These are phyloP conservation scores for Enteromius thamalakanensis DNA, from an alignment of 2,797 vertebrate species.

Conservation along the genomic window DNA sequence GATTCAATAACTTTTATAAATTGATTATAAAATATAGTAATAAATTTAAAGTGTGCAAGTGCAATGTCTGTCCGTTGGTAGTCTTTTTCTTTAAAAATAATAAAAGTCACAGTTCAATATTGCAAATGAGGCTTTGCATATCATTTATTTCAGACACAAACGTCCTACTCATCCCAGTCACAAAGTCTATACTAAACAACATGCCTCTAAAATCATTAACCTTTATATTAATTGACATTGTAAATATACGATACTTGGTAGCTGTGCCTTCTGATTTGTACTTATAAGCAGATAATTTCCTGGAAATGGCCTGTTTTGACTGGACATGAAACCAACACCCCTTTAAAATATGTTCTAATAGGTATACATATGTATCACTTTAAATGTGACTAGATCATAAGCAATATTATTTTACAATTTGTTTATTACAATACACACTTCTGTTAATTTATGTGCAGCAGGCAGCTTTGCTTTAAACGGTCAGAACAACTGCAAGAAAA, in stretches of 20 bases:
- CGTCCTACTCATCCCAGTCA: background rate
- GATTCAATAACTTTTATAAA: background rate
- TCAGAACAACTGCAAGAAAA: slow-evolving; percentile 52
- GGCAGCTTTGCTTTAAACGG: slow-evolving; percentile 66
- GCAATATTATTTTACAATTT: background rate
- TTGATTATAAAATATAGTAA: background rate
- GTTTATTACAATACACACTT: slow-evolving; percentile 50
- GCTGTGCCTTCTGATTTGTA: slow-evolving; percentile 27
- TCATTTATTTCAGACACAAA: background rate
- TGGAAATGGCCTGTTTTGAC: background rate
- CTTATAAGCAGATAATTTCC: slow-evolving; percentile 22
- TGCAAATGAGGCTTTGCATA: slow-evolving; percentile 12
- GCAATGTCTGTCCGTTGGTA: background rate
- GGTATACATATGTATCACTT: slow-evolving; percentile 2
- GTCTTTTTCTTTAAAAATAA: background rate
- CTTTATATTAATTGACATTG: background rate
- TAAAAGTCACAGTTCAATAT: background rate
- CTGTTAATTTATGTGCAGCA: slow-evolving; percentile 62
- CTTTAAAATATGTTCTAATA: background rate
- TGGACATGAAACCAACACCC: background rate
- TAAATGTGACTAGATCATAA: background rate
- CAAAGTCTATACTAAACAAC: background rate
- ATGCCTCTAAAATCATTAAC: background rate
- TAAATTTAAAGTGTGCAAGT: background rate
- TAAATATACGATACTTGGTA: background rate